These are phyloP conservation scores for Leptinotarsa defecta DNA, from an alignment of 1,140 invertebrate species.

Conservation along the genomic window DNA sequence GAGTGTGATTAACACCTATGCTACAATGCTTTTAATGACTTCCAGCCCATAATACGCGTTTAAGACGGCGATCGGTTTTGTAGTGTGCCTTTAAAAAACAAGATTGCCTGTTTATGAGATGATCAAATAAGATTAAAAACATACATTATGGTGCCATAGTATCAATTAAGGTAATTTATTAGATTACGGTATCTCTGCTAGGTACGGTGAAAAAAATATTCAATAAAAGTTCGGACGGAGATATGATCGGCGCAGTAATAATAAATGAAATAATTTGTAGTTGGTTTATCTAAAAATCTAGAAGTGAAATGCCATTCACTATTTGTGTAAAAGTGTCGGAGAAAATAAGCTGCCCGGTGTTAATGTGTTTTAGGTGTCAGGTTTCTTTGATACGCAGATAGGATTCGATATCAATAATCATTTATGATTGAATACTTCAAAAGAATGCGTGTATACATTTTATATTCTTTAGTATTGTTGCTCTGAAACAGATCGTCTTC, in stretches of 20 bases:
- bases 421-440: not conserved
- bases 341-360: not conserved
- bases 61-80: constrained; percentile 5
- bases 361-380: constrained; percentile 1
- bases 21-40: constrained; percentile 13
- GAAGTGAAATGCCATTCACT: constrained; percentile 20
- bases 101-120: constrained; percentile 13
- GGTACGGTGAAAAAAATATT: constrained; percentile 24
- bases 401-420: not conserved
- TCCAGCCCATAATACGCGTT: constrained; percentile 16
- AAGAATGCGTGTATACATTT: too few species aligned
- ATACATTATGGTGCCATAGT: constrained; percentile 18
- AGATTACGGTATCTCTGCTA: constrained; percentile 17
- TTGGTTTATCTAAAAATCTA: constrained; percentile 26
- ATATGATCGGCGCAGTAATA: constrained; percentile 16
- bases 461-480: too few species aligned
- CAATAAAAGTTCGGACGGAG: constrained; percentile 19
- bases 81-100: constrained; percentile 10
- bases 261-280: constrained; percentile 25
- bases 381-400: not conserved
- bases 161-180: constrained; percentile 25
- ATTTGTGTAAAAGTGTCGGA: constrained; percentile 9
- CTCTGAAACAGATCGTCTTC: too few species aligned
- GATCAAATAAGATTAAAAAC: constrained; percentile 20
- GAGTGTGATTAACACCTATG: constrained; percentile 21